Conservation (phyloP, 2,797 vertebrate genomes). For the Notoglanidium macrostoma region DNA sequence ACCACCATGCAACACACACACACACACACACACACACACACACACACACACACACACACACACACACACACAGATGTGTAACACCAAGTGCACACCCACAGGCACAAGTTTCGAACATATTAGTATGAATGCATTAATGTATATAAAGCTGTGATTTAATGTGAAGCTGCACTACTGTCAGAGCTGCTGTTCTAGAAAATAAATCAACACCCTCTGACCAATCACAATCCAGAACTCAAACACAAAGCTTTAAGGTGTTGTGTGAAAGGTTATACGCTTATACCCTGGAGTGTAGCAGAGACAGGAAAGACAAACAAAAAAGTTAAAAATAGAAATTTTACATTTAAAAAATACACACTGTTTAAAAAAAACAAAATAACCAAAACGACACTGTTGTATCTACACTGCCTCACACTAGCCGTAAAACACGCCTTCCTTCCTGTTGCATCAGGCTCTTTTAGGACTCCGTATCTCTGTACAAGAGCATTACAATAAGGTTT, state of each 20-base stretch:
- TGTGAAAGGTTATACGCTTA: no score
- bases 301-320: not conserved
- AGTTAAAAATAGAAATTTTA: not conserved
- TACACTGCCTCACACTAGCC: not conserved
- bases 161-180: not conserved
- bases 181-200: not conserved
- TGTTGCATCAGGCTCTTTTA: not conserved
- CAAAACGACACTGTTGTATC: not conserved
- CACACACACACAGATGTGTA: not conserved
- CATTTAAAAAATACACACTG: not conserved
- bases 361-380: not conserved
- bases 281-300: not conserved
- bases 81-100: not conserved
- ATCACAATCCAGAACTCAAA: not conserved
- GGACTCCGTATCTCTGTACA: not conserved
- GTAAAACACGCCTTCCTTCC: not conserved
- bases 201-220: not conserved
- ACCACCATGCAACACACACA: slow-evolving; percentile 6
- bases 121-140: no score
- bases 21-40: not conserved
- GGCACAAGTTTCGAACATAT: no score
- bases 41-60: slow-evolving; percentile 1
- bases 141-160: no score
- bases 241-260: not conserved
- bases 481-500: not conserved